Evolutionary conservation across 2,888 invertebrate genomes (phyloP), one percentile per base, ranked within the genome.

Genomic region (Lypha dubia): DNA sequence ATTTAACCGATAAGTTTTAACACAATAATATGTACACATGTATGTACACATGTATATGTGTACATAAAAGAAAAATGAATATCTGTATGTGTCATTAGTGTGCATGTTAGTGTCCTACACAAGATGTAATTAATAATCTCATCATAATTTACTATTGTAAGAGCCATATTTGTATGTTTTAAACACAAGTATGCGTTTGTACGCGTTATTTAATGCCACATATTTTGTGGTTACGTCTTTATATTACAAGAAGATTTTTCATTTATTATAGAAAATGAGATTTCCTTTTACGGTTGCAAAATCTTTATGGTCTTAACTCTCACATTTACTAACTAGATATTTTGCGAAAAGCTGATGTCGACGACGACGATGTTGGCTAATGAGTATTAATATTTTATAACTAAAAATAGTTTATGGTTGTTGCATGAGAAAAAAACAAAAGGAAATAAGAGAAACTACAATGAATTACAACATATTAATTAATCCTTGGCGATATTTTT

Each of bases 71-170:
- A 38, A 28, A 70, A 58, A 44, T 70, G 17, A 58, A 44, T 71
- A 32, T 58, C 15, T 17, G 1, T 7, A 53, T 41, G 32, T 32
- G 7, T 49, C 20, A 8, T 49, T 49, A 20, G 17, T 46, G 35
- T 35, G 35, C 17, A 20, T 60, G 32, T 13, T 0, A 60, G 20
- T 24, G n/a, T 68, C 3, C 60, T 49, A 32, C 58, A 56, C 41
- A 51, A 58, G 51, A 79, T 49, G 88, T 88, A 91, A 91, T 91
- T 91, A 91, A 91, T 92, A 91, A 91, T 89, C 89, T 88, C 89
- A 89, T 91, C 92, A 91, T 91, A 91, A 90, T 91, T 92, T 90
- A 89, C 89, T 76, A 76, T 68, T 68, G 71, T 22, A 62, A 35
- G 20, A 62, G 28, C 81, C 81, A 70, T 81, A 84, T 81, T 81